Evolutionary conservation across 1,140 invertebrate species (phyloP).

Genomic region (Tetramorium parvispinum): DNA sequence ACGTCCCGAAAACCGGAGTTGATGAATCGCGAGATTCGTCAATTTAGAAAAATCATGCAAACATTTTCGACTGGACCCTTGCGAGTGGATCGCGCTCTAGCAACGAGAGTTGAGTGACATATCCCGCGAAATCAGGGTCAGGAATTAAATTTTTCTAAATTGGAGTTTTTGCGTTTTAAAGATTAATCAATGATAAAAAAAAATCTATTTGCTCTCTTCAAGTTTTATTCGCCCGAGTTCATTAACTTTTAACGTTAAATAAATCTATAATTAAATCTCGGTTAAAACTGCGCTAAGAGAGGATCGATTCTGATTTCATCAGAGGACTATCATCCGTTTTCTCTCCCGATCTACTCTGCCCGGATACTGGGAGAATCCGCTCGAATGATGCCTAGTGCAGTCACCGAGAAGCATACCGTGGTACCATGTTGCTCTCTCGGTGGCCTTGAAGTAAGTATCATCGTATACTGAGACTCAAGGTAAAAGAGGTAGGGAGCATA

Average conservation of each 20-base stretch:
- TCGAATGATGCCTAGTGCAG: background rate
- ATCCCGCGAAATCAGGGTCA: background rate
- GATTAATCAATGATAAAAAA: background rate
- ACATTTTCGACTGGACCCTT: background rate
- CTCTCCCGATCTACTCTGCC: background rate
- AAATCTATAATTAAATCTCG: constrained; percentile 18
- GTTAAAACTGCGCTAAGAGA: constrained; percentile 1
- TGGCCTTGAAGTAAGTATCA: constrained; percentile 56
- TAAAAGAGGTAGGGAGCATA: constrained; percentile 21
- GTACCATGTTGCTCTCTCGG: constrained; percentile 50
- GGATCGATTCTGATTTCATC: background rate
- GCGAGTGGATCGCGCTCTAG: background rate
- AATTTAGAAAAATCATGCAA: background rate
- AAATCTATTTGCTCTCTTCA: constrained; percentile 4
- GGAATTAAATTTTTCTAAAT: background rate
- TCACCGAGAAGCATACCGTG: background rate
- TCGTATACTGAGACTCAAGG: constrained; percentile 29
- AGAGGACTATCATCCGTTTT: background rate
- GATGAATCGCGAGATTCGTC: background rate
- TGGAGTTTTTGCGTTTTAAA: background rate
- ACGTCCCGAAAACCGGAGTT: background rate
- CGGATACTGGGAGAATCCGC: background rate
- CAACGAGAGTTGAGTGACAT: background rate
- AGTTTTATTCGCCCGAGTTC: background rate
- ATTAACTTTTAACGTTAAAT: constrained; percentile 13